These are phyloP conservation scores for Hassar affinis DNA, from an alignment of 2,113 vertebrate species.

Conservation along the genomic window DNA sequence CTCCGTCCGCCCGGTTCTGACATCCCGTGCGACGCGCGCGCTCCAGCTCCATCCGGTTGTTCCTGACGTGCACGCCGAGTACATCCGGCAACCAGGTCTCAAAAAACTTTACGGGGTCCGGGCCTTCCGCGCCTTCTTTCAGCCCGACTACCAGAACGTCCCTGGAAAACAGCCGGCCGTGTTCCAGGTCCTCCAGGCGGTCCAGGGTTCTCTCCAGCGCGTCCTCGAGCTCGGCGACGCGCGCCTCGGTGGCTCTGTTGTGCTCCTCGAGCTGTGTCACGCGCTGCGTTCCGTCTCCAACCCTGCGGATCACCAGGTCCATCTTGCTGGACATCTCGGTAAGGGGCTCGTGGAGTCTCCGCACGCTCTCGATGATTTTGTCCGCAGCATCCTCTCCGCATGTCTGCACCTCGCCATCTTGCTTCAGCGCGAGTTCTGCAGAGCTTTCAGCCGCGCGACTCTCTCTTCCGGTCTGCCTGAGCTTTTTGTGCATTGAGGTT, in stretches of 20 bases:
- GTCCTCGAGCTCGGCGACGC: not conserved
- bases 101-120: not conserved
- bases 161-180: not conserved
- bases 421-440: not conserved
- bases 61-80: not conserved
- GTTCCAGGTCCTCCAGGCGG: constrained; percentile 5
- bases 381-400: not conserved
- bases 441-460: not conserved
- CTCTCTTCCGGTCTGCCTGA: not conserved
- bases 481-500: constrained; percentile 12
- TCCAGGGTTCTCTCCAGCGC: constrained; percentile 1
- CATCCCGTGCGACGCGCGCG: not conserved
- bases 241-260: not conserved
- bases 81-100: constrained; percentile 8
- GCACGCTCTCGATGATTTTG: not conserved
- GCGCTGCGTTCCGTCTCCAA: not conserved
- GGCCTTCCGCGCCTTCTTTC: not conserved
- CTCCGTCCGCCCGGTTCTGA: not conserved
- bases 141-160: not conserved
- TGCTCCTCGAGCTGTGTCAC: not conserved
- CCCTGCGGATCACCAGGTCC: not conserved
- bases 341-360: not conserved
- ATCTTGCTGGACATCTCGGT: not conserved
- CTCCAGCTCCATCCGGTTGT: constrained; percentile 4
- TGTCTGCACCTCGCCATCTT: not conserved